Percentiles rank a stretch among this genome's conserved stretches.
Evolutionary conservation across 35 echinoderm and acorn worm species (phyloP).

Genomic region (Chiridota heheva): DNA sequence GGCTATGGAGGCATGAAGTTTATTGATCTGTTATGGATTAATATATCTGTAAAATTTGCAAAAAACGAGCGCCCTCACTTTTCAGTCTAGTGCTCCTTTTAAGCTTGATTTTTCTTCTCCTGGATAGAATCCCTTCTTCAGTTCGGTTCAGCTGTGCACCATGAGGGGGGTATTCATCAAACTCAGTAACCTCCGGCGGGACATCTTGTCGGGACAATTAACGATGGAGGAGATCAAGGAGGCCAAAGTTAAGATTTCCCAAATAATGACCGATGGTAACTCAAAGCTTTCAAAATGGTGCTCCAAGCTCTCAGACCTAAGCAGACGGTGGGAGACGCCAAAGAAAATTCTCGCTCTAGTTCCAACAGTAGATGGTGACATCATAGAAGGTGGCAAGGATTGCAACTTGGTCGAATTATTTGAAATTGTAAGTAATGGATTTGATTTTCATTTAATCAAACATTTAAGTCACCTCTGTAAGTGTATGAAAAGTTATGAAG

Average conservation of each 20-base stretch:
- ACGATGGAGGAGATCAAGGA: conserved; percentile 38
- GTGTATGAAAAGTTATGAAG: too few relatives aligned
- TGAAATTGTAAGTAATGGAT: conserved; percentile 30
- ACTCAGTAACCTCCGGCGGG: conserved; percentile 26
- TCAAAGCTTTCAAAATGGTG: conserved; percentile 25
- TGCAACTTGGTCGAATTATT: conserved; percentile 25
- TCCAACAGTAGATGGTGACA: conserved; percentile 24
- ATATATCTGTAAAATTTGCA: too few relatives aligned
- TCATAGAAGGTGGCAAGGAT: conserved; percentile 2
- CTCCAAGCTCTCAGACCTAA: too few relatives aligned
- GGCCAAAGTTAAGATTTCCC: conserved; percentile 20
- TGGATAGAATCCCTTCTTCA: too few relatives aligned
- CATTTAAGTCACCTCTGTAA: too few relatives aligned
- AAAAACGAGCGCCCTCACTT: too few relatives aligned
- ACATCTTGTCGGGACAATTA: conserved; percentile 36
- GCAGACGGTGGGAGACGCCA: background rate
- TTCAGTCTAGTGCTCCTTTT: too few relatives aligned
- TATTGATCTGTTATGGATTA: too few relatives aligned
- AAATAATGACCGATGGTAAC: conserved; percentile 38
- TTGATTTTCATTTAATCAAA: too few relatives aligned
- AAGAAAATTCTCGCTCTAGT: background rate
- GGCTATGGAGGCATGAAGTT: too few relatives aligned
- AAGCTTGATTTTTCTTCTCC: too few relatives aligned
- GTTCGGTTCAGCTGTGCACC: conserved; percentile 25
- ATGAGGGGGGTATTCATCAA: conserved; percentile 49